Percentiles rank a stretch among this genome's conserved stretches.
Evolutionary conservation across 2,888 invertebrate species (phyloP).

Genomic region (Tipula lateralis): DNA sequence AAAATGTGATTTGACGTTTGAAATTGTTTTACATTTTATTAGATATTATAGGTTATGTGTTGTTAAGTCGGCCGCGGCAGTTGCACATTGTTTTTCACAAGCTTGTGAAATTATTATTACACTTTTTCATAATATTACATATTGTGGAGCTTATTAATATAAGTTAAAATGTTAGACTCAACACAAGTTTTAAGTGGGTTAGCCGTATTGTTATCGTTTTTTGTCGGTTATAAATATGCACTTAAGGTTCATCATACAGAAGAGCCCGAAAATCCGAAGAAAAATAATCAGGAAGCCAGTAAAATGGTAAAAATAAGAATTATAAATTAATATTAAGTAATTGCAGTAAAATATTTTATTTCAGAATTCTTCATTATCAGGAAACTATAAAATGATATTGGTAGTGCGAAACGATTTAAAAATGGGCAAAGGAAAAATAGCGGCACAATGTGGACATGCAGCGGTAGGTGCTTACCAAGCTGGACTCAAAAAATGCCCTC

Average conservation of each 20-base stretch:
- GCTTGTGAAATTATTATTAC: conserved; percentile 4
- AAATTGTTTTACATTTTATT: no score
- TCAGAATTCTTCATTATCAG: conserved; percentile 41
- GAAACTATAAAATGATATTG: conserved; percentile 75
- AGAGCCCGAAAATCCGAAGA: neutral
- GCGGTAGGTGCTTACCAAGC: conserved; percentile 80
- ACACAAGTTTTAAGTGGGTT: conserved; percentile 47
- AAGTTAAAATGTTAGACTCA: conserved; percentile 42
- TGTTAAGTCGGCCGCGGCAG: neutral
- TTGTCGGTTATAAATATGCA: conserved; percentile 48
- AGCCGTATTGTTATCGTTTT: conserved; percentile 48
- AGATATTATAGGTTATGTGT: no score
- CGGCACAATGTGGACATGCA: conserved; percentile 93
- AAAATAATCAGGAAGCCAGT: neutral
- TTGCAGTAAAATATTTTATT: neutral
- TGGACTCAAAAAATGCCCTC: conserved; percentile 58
- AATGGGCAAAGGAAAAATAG: conserved; percentile 94
- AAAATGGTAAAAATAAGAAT: neutral
- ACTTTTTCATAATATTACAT: neutral
- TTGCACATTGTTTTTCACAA: neutral
- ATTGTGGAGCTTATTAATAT: neutral
- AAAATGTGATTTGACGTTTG: no score
- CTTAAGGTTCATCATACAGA: conserved; percentile 38
- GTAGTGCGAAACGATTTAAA: conserved; percentile 84
- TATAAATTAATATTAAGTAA: neutral